Evolutionary conservation across 2,888 invertebrate genomes (phyloP), one percentile per base, ranked within the genome.

Genomic region (Trichopoda pennipes): DNA sequence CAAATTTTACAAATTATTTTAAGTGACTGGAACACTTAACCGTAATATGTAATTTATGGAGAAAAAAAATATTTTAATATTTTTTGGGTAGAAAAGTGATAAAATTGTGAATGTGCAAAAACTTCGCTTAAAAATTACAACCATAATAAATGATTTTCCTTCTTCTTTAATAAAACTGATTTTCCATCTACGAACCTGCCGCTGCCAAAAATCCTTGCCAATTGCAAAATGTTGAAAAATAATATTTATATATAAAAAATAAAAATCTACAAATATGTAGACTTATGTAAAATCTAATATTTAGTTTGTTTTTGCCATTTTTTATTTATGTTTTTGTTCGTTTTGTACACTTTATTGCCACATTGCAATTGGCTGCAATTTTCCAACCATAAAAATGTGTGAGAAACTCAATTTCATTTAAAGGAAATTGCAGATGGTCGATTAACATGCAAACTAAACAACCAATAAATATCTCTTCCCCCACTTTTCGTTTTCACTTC

Each of bases 361-460:
- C 32, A 35, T 85, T 77, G 60, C 89, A 89, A 88, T 88, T 89
- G 89, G 88, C 84, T 87, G 87, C 86, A 86, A 87, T 87, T 89
- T 84, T 85, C 69, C 58, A 60, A 73, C 78, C 73, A 58, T 53
- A 70, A 77, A 74, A 77, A 74, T 76, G 75, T 61, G 72, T 79
- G 82, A 82, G 82, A 82, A 79, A 75, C 74, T 64, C 42, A 72
- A 72, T 70, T 79, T 69, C 53, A 60, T 72, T 55, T 17, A 23
- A 73, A 72, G 72, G 51, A 79, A 44, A 63, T 75, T 75, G 72
- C 79, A 82, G 79, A 82, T 82, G 79, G 82, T 58, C 82, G 82
- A 82, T 76, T 82, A 75, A 76, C 82, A 82, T 82, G 82, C 82
- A 82, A 82, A 53, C 76, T 55, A 53, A 69, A 56, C 53, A 68